Conservation (phyloP, 2,888 invertebrate species). For the Diabrotica balteata region DNA sequence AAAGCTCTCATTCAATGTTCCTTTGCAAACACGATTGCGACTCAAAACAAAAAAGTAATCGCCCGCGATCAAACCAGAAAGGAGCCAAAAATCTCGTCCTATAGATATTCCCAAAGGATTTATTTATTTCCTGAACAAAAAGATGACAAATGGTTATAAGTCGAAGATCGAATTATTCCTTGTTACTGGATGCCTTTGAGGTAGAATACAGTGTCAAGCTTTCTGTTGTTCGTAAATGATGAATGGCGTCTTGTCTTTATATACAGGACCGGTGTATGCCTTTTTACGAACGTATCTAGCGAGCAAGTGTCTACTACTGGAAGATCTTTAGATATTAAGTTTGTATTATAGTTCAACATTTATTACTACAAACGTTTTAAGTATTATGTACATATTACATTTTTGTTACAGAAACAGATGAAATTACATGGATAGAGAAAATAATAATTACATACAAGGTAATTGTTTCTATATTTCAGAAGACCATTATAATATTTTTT, state of each 20-base stretch:
- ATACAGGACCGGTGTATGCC: conserved; percentile 5
- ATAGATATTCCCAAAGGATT: conserved; percentile 30
- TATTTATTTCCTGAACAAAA: conserved; percentile 39
- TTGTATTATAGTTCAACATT: too few relatives aligned
- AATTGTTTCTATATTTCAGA: too few relatives aligned
- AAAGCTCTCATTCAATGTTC: too few relatives aligned
- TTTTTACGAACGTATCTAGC: too few relatives aligned
- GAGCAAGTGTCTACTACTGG: too few relatives aligned
- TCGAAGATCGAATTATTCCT: conserved; percentile 49
- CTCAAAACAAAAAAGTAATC: conserved; percentile 17
- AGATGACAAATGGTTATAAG: conserved; percentile 49
- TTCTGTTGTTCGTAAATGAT: conserved; percentile 41
- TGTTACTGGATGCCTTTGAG: conserved; percentile 47
- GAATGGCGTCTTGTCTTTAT: conserved; percentile 40
- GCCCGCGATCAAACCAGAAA: conserved; percentile 13
- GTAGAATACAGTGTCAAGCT: conserved; percentile 47
- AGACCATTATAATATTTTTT: too few relatives aligned
- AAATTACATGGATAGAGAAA: too few relatives aligned
- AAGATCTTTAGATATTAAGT: not conserved
- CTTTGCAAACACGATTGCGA: conserved; percentile 3
- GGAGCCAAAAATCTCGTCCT: conserved; percentile 23
- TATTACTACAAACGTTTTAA: too few relatives aligned
- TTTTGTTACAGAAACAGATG: too few relatives aligned
- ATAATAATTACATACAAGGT: too few relatives aligned
- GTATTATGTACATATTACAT: too few relatives aligned